Conservation (phyloP, 2,888 invertebrate species). For the Stenolophus ochropezus region DNA sequence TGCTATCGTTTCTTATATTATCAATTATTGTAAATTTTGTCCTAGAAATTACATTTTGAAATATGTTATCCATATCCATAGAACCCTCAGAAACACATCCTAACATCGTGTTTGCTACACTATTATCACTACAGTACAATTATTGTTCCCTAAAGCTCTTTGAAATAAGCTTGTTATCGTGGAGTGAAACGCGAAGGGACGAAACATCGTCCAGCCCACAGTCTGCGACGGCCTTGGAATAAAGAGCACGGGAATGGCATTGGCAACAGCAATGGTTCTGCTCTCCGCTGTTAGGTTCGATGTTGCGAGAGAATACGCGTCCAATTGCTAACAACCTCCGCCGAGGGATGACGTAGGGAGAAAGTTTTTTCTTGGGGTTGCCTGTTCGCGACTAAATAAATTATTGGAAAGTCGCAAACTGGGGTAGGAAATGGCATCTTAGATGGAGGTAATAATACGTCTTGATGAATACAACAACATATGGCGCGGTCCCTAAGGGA, state of each 20-base stretch:
- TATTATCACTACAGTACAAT: no score
- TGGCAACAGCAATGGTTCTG: background rate
- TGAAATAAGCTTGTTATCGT: no score
- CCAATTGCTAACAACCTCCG: slow-evolving; percentile 34
- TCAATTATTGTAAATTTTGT: no score
- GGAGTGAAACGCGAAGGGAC: background rate
- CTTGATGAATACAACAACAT: slow-evolving; percentile 31
- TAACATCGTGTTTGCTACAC: no score
- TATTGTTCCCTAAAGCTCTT: no score
- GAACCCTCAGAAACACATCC: no score
- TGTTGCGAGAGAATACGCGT: slow-evolving; percentile 33
- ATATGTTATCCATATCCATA: no score
- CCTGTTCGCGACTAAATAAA: slow-evolving; percentile 31
- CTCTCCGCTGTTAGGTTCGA: slow-evolving; percentile 8
- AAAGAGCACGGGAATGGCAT: slow-evolving; percentile 24
- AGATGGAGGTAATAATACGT: slow-evolving; percentile 22
- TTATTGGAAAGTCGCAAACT: slow-evolving; percentile 36
- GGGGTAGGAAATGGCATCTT: slow-evolving; percentile 16
- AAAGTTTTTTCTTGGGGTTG: slow-evolving; percentile 37
- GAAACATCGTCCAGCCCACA: background rate
- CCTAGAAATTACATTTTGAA: no score
- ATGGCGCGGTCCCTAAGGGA: background rate
- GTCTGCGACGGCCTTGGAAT: slow-evolving; percentile 15
- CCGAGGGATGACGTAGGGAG: slow-evolving; percentile 5
- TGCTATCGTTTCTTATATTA: no score